phyloP scores from a whole-genome alignment of 2,113 vertebrate genomes.

The Etheostoma cragini region DNA sequence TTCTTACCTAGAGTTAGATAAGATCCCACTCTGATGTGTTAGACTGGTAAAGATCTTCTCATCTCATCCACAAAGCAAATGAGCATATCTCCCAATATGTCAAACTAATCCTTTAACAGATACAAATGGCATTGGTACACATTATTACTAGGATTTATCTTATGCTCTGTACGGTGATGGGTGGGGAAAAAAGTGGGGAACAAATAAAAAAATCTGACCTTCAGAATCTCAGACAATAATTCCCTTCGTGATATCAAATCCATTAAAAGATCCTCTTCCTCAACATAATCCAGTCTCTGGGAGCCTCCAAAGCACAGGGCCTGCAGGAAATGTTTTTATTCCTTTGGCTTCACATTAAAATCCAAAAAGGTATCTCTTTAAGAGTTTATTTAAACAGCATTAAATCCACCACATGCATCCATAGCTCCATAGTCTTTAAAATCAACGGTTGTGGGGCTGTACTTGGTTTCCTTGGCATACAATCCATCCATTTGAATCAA shows the following conservation, averaged over 20 bases:
- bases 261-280: conserved; percentile 28
- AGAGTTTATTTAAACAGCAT: conserved; percentile 46
- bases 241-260: conserved; percentile 49
- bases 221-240: conserved; percentile 23
- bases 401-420: conserved; percentile 58
- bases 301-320: conserved; percentile 34
- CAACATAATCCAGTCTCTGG: conserved; percentile 48
- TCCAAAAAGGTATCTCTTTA: conserved; percentile 43
- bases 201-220: conserved; percentile 28
- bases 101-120: conserved; percentile 16
- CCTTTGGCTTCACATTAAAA: conserved; percentile 65
- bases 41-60: neutral
- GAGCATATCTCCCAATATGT: conserved; percentile 10
- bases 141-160: conserved; percentile 7
- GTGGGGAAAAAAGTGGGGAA: conserved; percentile 27
- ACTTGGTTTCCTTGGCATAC: conserved; percentile 68
- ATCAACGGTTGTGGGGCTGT: conserved; percentile 24
- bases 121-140: conserved; percentile 16
- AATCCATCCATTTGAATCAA: conserved; percentile 59
- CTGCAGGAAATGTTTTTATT: conserved; percentile 50
- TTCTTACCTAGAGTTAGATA: conserved; percentile 16
- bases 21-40: neutral
- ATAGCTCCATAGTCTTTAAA: conserved; percentile 47
- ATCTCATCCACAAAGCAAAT: conserved; percentile 19
- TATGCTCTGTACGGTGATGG: conserved; percentile 26